These are phyloP conservation scores for Pipistrellus kuhlii DNA, from an alignment of 2,797 vertebrate genomes.

Conservation along the genomic window DNA sequence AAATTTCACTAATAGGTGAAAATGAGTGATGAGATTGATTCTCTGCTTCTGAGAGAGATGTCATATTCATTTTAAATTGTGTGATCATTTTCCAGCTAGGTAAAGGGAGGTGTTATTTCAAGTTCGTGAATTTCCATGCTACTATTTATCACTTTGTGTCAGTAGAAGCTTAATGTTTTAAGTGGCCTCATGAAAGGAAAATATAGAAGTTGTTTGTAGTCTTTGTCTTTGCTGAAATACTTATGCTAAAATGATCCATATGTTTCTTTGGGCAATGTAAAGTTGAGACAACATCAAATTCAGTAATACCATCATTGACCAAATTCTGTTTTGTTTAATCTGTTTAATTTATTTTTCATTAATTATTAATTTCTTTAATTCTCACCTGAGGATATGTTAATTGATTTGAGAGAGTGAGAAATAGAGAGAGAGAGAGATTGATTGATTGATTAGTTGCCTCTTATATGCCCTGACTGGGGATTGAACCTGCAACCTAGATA, in stretches of 20 bases:
- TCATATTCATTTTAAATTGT: slow-evolving; percentile 36
- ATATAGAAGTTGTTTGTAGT: background rate
- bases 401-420: background rate
- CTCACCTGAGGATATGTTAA: background rate
- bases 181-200: background rate
- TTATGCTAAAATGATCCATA: background rate
- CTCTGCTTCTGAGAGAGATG: slow-evolving; percentile 42
- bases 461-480: background rate
- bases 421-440: background rate
- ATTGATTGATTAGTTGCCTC: background rate
- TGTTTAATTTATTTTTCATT: background rate
- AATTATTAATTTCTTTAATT: background rate
- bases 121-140: slow-evolving; percentile 59
- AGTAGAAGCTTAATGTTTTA: background rate
- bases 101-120: slow-evolving; percentile 42
- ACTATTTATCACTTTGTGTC: background rate
- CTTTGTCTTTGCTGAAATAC: background rate
- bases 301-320: background rate
- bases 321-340: slow-evolving; percentile 8
- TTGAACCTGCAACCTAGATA: background rate
- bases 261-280: background rate
- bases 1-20: slow-evolving; percentile 49
- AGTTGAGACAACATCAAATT: background rate
- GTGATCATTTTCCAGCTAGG: background rate
- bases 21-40: background rate